These are phyloP conservation scores for Agriopis marginaria DNA, from an alignment of 2,888 invertebrate species.

Conservation along the genomic window DNA sequence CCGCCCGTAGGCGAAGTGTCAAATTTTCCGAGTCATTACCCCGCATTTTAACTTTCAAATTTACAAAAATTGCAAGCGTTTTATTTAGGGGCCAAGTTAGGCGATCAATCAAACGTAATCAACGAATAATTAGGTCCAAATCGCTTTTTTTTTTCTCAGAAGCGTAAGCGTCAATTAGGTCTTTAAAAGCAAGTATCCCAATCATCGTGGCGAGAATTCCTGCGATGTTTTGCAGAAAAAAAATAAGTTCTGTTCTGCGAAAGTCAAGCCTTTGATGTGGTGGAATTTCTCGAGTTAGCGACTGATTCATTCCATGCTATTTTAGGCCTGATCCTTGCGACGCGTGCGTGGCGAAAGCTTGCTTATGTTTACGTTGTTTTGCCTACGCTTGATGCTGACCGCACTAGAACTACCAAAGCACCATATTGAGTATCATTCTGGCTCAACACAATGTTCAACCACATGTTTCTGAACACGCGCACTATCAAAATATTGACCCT, in stretches of 20 bases:
- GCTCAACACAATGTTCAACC: slow-evolving; percentile 85
- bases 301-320: slow-evolving; percentile 78
- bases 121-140: slow-evolving; percentile 38
- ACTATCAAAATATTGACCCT: slow-evolving; percentile 85
- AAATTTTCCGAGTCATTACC: slow-evolving; percentile 81
- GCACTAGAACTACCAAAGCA: slow-evolving; percentile 64
- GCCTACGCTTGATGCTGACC: slow-evolving; percentile 61
- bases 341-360: slow-evolving; percentile 66
- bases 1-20: slow-evolving; percentile 72
- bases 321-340: slow-evolving; percentile 65
- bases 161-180: slow-evolving; percentile 34
- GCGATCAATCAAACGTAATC: slow-evolving; percentile 43
- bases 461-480: slow-evolving; percentile 81
- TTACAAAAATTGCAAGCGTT: slow-evolving; percentile 61
- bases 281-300: slow-evolving; percentile 76
- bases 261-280: slow-evolving; percentile 75
- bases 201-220: slow-evolving; percentile 51
- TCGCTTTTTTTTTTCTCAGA: slow-evolving; percentile 5
- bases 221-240: slow-evolving; percentile 46
- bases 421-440: slow-evolving; percentile 60
- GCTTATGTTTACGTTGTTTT: slow-evolving; percentile 71
- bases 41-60: slow-evolving; percentile 67
- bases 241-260: slow-evolving; percentile 68
- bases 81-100: slow-evolving; percentile 45
- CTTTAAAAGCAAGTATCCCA: slow-evolving; percentile 44